Conservation (phyloP, 2,797 vertebrate species). For the Hylomyscus alleni region DNA sequence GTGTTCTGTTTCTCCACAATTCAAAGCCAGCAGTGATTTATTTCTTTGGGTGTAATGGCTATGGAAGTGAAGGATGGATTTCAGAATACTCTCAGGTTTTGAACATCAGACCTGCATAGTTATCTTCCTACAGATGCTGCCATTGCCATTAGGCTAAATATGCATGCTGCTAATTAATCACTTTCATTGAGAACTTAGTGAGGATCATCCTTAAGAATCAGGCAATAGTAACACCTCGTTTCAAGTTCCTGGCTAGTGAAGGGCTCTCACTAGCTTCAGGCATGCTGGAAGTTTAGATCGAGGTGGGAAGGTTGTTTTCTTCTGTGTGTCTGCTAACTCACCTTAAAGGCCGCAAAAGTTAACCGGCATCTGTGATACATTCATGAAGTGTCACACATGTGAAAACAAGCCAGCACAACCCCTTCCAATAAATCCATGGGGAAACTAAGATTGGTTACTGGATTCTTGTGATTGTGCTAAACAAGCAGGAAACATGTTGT, state of each 20-base stretch:
- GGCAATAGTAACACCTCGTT: slow-evolving; percentile 86
- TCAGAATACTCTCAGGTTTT: slow-evolving; percentile 79
- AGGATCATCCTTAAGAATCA: slow-evolving; percentile 90
- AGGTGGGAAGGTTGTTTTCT: slow-evolving; percentile 73
- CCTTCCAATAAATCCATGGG: slow-evolving; percentile 77
- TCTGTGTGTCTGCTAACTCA: slow-evolving; percentile 34
- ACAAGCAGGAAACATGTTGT: slow-evolving; percentile 81
- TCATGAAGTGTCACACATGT: slow-evolving; percentile 70
- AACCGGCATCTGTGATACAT: not conserved
- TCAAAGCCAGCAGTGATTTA: not conserved
- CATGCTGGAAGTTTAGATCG: slow-evolving; percentile 69
- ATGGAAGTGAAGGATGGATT: slow-evolving; percentile 66
- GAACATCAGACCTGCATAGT: slow-evolving; percentile 79
- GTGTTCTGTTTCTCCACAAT: not conserved
- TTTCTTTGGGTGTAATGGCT: slow-evolving; percentile 58
- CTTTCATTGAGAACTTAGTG: slow-evolving; percentile 91
- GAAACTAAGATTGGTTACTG: slow-evolving; percentile 82
- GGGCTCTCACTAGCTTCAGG: slow-evolving; percentile 72
- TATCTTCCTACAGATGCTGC: slow-evolving; percentile 79
- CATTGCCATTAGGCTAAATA: slow-evolving; percentile 81
- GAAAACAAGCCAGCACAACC: slow-evolving; percentile 78
- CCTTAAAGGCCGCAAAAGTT: not conserved
- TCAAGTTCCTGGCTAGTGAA: slow-evolving; percentile 76
- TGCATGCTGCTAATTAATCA: slow-evolving; percentile 90
- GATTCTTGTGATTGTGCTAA: slow-evolving; percentile 81